phyloP scores from a whole-genome alignment of 2,113 vertebrate genomes.

The Poeciliopsis retropinna region DNA sequence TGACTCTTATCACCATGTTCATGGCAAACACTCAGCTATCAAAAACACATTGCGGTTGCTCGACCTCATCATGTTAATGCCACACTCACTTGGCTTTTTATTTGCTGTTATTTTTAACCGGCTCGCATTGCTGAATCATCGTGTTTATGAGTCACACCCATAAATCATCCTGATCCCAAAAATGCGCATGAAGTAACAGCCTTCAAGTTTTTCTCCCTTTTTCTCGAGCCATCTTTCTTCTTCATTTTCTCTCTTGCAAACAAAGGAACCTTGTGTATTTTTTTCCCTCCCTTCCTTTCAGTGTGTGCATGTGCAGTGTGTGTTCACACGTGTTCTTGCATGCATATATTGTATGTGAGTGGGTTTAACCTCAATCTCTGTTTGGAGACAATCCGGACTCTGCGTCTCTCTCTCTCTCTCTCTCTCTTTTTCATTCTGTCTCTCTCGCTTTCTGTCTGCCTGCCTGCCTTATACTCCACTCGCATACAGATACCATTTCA shows the following conservation, averaged over 20 bases:
- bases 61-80: slow-evolving; percentile 55
- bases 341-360: slow-evolving; percentile 61
- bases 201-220: slow-evolving; percentile 29
- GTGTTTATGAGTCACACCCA: slow-evolving; percentile 69
- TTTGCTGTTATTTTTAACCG: slow-evolving; percentile 71
- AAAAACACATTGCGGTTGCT: slow-evolving; percentile 31
- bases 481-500: slow-evolving; percentile 12
- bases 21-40: not conserved
- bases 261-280: slow-evolving; percentile 66
- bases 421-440: slow-evolving; percentile 42
- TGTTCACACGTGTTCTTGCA: slow-evolving; percentile 50
- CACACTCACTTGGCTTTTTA: slow-evolving; percentile 53
- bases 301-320: slow-evolving; percentile 22
- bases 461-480: slow-evolving; percentile 40
- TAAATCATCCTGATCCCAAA: slow-evolving; percentile 54
- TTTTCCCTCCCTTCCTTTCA: not conserved
- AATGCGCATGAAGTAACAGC: slow-evolving; percentile 41
- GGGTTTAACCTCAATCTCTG: slow-evolving; percentile 62
- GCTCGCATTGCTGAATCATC: slow-evolving; percentile 65
- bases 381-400: slow-evolving; percentile 63
- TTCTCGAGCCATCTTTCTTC: slow-evolving; percentile 28
- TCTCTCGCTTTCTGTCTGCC: slow-evolving; percentile 56
- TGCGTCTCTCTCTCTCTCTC: slow-evolving; percentile 23
- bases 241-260: slow-evolving; percentile 49
- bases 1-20: not conserved